These are phyloP conservation scores for Eclectus roratus DNA, from an alignment of 2,113 vertebrate species.

Conservation along the genomic window DNA sequence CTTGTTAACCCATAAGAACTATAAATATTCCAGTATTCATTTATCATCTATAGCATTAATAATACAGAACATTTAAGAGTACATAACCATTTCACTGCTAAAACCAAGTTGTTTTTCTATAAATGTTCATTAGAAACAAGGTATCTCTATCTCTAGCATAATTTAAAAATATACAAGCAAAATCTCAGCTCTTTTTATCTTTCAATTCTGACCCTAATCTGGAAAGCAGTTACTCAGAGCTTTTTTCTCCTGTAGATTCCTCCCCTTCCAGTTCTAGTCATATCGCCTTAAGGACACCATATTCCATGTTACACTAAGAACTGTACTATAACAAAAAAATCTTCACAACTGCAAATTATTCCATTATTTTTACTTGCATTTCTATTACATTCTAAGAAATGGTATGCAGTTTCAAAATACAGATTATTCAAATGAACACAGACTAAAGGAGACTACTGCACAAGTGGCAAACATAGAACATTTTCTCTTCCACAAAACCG, in stretches of 20 bases:
- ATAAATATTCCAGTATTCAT: background rate
- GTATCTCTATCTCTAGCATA: background rate
- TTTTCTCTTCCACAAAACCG: background rate
- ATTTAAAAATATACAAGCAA: background rate
- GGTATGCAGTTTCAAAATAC: background rate
- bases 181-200: background rate
- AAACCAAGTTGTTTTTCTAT: background rate
- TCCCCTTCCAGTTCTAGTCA: background rate
- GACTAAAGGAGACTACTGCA: background rate
- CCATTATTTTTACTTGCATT: background rate
- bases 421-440: background rate
- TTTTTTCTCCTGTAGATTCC: background rate
- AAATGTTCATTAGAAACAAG: background rate
- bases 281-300: background rate
- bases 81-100: background rate
- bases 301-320: background rate
- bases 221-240: background rate
- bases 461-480: background rate
- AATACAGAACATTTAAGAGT: background rate
- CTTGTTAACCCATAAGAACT: background rate
- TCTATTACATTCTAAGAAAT: background rate
- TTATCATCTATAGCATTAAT: fast-evolving
- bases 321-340: background rate
- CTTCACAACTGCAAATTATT: background rate
- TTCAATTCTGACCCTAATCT: background rate